Conservation (phyloP, 2,888 invertebrate genomes). For the Portevinia maculata region DNA sequence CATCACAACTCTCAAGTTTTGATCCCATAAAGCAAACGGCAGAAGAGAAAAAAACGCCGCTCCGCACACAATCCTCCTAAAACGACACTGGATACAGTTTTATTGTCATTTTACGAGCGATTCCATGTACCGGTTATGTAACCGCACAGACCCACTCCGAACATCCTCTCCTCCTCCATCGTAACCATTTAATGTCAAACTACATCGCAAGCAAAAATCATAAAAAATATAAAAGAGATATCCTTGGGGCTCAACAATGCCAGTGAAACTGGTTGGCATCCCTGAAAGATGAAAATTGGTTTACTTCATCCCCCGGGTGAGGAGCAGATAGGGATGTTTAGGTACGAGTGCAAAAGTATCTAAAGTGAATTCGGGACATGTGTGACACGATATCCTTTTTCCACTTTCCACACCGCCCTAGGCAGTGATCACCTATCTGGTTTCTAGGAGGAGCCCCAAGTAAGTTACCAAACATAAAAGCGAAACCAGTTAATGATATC, state of each 20-base stretch:
- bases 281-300: constrained; percentile 70
- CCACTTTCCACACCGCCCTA: neutral
- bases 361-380: constrained; percentile 73
- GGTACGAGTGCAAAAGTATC: constrained; percentile 41
- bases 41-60: constrained; percentile 5
- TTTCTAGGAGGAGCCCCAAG: constrained; percentile 34
- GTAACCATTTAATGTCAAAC: constrained; percentile 56
- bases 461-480: constrained; percentile 52
- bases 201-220: constrained; percentile 64
- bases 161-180: neutral
- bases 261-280: constrained; percentile 30
- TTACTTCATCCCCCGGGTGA: constrained; percentile 58
- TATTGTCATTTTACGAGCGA: constrained; percentile 71
- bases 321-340: constrained; percentile 52
- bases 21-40: constrained; percentile 56
- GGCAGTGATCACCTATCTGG: constrained; percentile 5
- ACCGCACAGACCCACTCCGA: constrained; percentile 43
- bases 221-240: constrained; percentile 67
- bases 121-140: constrained; percentile 68
- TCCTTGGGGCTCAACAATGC: constrained; percentile 55
- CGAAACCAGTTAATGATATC: constrained; percentile 63
- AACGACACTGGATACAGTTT: constrained; percentile 61
- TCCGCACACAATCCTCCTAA: constrained; percentile 27
- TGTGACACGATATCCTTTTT: constrained; percentile 62
- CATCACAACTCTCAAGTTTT: constrained; percentile 25